phyloP scores from a whole-genome alignment of 1,140 invertebrate species.

The Sinonovacula constricta region DNA sequence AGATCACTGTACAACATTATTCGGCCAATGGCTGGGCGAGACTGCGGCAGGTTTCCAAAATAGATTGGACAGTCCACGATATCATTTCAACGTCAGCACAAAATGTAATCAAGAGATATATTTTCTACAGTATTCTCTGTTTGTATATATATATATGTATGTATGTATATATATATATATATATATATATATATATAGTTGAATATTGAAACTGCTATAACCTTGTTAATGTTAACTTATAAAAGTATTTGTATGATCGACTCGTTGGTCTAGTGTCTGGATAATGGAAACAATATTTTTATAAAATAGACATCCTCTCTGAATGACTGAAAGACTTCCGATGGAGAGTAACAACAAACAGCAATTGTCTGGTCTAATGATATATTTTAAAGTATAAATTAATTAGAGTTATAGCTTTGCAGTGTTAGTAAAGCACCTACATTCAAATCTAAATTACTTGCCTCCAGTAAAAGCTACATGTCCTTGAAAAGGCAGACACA shows the following conservation, averaged over 20 bases:
- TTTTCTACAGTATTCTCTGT: background rate
- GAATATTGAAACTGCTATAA: background rate
- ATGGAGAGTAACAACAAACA: too few relatives aligned
- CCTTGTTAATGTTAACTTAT: background rate
- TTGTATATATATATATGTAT: background rate
- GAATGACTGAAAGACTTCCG: too few relatives aligned
- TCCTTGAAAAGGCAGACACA: too few relatives aligned
- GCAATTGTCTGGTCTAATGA: too few relatives aligned
- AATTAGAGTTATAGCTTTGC: too few relatives aligned
- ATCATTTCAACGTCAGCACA: slow-evolving; percentile 47
- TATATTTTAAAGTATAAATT: too few relatives aligned
- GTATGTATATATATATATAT: slow-evolving; percentile 10
- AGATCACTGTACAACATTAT: slow-evolving; percentile 63
- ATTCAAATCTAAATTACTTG: too few relatives aligned
- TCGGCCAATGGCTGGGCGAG: slow-evolving; percentile 61
- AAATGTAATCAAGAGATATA: background rate
- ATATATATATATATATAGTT: background rate
- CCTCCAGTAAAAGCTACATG: too few relatives aligned
- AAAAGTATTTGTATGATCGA: background rate
- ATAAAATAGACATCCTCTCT: too few relatives aligned
- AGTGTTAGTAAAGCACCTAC: too few relatives aligned
- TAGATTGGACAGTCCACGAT: slow-evolving; percentile 59
- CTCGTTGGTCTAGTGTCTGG: too few relatives aligned
- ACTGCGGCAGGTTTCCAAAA: slow-evolving; percentile 62
- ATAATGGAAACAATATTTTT: too few relatives aligned